These are phyloP conservation scores for Didymodactylos carnosus DNA, from an alignment of 2,888 invertebrate genomes.

Conservation along the genomic window DNA sequence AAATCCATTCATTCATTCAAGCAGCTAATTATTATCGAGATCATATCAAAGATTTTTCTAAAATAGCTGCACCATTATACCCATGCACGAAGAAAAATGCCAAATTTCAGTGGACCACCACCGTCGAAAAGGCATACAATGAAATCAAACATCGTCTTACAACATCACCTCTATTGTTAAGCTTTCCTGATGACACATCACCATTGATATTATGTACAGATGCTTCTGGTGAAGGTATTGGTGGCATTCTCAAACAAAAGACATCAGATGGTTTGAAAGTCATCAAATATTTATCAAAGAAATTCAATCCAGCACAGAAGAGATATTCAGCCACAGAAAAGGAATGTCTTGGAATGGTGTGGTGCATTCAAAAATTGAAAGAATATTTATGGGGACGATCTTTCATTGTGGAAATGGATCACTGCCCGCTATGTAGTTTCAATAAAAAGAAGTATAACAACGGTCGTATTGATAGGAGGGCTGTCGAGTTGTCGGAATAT, in stretches of 20 bases:
- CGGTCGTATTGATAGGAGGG: not conserved
- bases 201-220: not conserved
- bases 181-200: not conserved
- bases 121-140: not conserved
- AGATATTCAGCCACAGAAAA: not conserved
- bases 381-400: not conserved
- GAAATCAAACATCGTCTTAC: not conserved
- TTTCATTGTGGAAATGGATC: not conserved
- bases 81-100: not conserved
- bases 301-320: not conserved
- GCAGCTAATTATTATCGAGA: not conserved
- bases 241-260: not conserved
- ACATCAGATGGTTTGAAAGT: not conserved
- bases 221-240: not conserved
- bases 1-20: not conserved
- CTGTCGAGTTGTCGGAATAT: not conserved
- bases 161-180: not conserved
- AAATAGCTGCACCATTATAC: not conserved
- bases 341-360: not conserved
- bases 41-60: not conserved
- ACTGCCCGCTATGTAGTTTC: not conserved
- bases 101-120: not conserved
- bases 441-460: not conserved
- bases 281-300: not conserved
- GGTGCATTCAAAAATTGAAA: not conserved